Evolutionary conservation across 2,113 vertebrate species (phyloP), one percentile per base, ranked within the genome.

Genomic region (Indicator maculatus): DNA sequence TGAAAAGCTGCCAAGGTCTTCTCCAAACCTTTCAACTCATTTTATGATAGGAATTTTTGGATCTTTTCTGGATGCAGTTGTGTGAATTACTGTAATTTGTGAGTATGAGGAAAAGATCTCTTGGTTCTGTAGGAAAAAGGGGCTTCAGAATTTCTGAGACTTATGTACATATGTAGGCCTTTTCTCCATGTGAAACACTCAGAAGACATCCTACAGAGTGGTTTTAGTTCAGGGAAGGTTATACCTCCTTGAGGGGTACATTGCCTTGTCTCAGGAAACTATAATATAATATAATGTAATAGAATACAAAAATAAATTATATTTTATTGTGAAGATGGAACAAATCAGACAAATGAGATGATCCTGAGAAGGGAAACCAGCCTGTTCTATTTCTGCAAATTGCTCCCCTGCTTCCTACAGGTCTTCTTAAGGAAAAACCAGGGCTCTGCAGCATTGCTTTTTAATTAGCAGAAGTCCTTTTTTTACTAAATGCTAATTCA

Each of bases 391-490:
- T 89, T 81, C 53, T 92, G 69, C 16, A 44, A 2, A 59, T 60
- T 82, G 17, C 70, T 63, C 14, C 61, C 23, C 14, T 18, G 28
- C 47, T 83, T 93, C 52, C 74, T 89, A 73, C 19, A n/a, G 6
- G 7, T 66, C 64, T 27, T 56, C 39, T 67, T 28, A 47, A 82
- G 86, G 70, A 93, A 88, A 86, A 95, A 24, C 47, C 33, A 45
- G 70, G 55, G 44, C 73, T 86, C 65, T 1, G 2, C 41, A 85
- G 71, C 45, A 53, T 26, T 80, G 63, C 78, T 78, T 74, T 92
- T 91, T 91, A 88, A 88, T 95, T 71, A 70, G 24, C 13, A 63
- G 47, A 53, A 81, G 53, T 90, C 41, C 52, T 81, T 72, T 71
- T 44, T 47, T 27, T 76, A 33, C 74, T 70, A 36, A 79, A 75